Evolutionary conservation across 2,797 vertebrate genomes (phyloP), one percentile per base, ranked within the genome.

Genomic region (Chelon auratus): DNA sequence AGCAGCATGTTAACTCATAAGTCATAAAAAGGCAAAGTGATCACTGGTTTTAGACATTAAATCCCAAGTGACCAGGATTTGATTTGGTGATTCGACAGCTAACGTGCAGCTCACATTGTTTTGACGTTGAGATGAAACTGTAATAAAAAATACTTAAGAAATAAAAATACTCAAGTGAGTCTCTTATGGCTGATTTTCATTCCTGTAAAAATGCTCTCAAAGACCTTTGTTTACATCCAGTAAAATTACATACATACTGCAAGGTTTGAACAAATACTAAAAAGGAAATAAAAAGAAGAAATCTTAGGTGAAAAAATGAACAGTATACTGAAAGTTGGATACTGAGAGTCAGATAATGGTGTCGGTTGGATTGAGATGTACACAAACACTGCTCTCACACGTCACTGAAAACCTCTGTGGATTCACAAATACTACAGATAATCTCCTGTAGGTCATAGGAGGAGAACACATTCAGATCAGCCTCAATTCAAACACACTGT

Each of bases 131-230:
- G 62, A 84, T 70, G 61, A 78, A 68, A 75, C 43, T 56, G 78
- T 43, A 52, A 77, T 61, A 80, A 67, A 33, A 70, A 84, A 77
- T 59, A 77, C 53, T 62, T 53, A 57, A 14, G 24, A 75, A 75
- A 75, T 33, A 66, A 75, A 78, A 84, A 50, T 48, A 73, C 71
- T 66, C 59, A 62, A 78, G 65, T 69, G 64, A 83, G 81, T 77
- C 55, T 55, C 59, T 80, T 85, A 88, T 87, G 87, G 88, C 89
- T 89, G 67, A 88, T 81, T 76, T 68, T 77, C 70, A 77, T 83
- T 87, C 82, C 75, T 78, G 77, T 80, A 64, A 76, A 76, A 79
- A 72, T 9, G 36, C n/a, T 47, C 24, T 10, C 26, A 18, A 62
- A 20, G 24, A 42, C 33, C 15, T 2, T 69, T 62, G 50, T 39